phyloP scores from a whole-genome alignment of 2,797 vertebrate species.

The Protonibea diacanthus region DNA sequence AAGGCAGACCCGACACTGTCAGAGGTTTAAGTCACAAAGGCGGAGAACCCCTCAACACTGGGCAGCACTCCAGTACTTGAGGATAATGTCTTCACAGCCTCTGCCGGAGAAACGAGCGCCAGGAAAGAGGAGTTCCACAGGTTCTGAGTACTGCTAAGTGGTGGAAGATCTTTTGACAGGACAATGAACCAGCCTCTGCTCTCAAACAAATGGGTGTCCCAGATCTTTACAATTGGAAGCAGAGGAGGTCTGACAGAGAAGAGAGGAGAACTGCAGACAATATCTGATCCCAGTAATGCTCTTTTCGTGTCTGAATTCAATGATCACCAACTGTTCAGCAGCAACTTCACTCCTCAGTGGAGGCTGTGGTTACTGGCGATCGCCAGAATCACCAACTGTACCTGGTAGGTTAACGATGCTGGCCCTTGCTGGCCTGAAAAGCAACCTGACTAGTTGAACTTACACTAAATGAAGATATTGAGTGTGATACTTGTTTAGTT shows the following conservation, averaged over 20 bases:
- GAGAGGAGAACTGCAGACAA: slow-evolving; percentile 53
- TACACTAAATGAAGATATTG: no score
- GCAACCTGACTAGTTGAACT: no score
- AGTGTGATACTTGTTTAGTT: no score
- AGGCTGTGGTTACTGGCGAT: no score
- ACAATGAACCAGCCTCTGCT: slow-evolving; percentile 64
- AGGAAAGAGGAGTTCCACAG: slow-evolving; percentile 74
- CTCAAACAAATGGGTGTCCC: slow-evolving; percentile 84
- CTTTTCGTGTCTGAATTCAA: slow-evolving; percentile 29
- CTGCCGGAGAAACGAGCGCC: slow-evolving; percentile 86
- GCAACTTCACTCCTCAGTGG: no score
- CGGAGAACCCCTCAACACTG: slow-evolving; percentile 59
- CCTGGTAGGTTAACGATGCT: no score
- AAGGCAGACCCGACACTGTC: slow-evolving; percentile 14
- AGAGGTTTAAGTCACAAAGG: slow-evolving; percentile 47
- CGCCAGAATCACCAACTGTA: no score
- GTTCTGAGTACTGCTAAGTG: no score
- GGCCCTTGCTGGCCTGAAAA: no score
- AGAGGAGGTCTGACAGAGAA: slow-evolving; percentile 37
- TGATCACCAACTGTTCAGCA: slow-evolving; percentile 21
- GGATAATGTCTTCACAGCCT: slow-evolving; percentile 83
- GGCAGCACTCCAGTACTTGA: slow-evolving; percentile 62
- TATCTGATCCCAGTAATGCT: slow-evolving; percentile 40
- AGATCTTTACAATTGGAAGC: slow-evolving; percentile 77
- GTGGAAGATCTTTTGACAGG: no score